Base-by-base conservation (phyloP, 2,113 vertebrate genomes). In the Charina bottae region DNA sequence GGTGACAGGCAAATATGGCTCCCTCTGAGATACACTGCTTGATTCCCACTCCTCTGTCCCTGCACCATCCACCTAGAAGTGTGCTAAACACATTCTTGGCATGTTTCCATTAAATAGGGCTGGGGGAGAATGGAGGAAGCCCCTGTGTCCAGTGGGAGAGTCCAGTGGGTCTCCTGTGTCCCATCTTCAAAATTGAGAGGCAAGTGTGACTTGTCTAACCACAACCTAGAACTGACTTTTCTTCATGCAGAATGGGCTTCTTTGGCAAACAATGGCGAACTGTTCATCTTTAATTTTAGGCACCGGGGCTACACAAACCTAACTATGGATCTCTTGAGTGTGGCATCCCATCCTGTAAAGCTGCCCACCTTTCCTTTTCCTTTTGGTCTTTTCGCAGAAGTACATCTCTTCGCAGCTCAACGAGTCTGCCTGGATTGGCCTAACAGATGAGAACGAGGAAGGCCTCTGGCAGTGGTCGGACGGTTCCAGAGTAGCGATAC, bases 371-470 rank as follows among this genome's bases (percentile, higher is more conserved):
- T 64, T 72, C 15, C 15, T 78, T 37, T 78, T 0, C 68, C 19
- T 37, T 37, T 19, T 78, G 19, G 33, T 78, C 15, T 37, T 54
- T 19, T 24, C 42, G n/a, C 84, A 91, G 90, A 86, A 26, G 19
- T 91, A 37, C 84, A 55, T 91, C 59, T 55, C 46, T 13, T 68
- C 90, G 5, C 49, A 91, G 13, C n/a, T 87, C 3, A 24, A 19
- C 1, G 24, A 42, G 5, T 60, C 90, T 42, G 49, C 53, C 84
- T 91, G 90, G 90, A 91, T 91, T 55, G 84, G 90, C n/a, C 90
- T 91, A 4, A 87, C 37, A 17, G 46, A 68, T 17, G 59, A 87
- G 68, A 55, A 86, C 2, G 24, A 56, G 23, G 68, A 90, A 83
- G 89, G 89, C 89, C 13, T 28, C 6, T 83, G 89, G 89, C n/a